Evolutionary conservation across 2,797 vertebrate genomes (phyloP).

Genomic region (Cynodonichthys magdalenae): DNA sequence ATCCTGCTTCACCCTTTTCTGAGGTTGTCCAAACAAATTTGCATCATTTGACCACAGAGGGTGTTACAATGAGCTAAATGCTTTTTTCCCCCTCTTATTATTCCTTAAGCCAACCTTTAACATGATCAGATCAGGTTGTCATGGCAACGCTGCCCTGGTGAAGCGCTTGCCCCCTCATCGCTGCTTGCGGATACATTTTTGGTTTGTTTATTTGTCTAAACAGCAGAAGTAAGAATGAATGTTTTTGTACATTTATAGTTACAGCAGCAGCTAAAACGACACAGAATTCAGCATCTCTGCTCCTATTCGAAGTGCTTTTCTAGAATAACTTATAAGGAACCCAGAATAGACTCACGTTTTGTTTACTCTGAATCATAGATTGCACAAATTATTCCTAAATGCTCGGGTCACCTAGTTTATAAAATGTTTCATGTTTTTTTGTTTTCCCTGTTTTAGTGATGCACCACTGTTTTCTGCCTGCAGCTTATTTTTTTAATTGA

Average conservation of each 20-base stretch:
- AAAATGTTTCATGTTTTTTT: constrained; percentile 3
- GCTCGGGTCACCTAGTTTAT: neutral
- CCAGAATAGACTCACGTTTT: neutral
- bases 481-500: neutral
- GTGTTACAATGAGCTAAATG: neutral
- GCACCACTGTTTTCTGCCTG: constrained; percentile 6
- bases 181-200: neutral
- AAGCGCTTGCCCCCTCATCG: constrained; percentile 1
- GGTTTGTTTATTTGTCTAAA: constrained; percentile 2
- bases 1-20: neutral
- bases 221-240: neutral
- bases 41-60: neutral
- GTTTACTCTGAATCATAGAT: constrained; percentile 3
- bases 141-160: neutral
- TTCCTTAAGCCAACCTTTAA: constrained; percentile 5
- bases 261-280: constrained; percentile 1
- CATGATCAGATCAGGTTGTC: constrained; percentile 4
- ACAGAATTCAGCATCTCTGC: neutral
- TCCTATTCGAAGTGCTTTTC: neutral
- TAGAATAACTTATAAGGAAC: neutral
- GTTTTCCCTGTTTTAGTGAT: neutral
- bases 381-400: constrained; percentile 2
- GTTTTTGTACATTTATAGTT: neutral
- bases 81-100: neutral
- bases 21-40: neutral